Conservation (phyloP, 2,888 invertebrate species). For the Eurois occulta region DNA sequence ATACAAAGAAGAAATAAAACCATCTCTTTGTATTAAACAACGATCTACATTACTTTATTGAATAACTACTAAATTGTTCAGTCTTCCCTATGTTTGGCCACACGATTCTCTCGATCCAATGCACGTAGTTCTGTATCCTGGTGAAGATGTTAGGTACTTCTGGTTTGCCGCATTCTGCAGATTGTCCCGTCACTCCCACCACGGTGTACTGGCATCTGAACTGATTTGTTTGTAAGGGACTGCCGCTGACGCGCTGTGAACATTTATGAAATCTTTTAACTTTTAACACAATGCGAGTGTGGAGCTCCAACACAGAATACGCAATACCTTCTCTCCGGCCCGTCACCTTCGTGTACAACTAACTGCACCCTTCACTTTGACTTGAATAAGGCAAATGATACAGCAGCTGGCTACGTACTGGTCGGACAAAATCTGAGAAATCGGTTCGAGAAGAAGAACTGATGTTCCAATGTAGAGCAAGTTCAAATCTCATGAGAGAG, state of each 20-base stretch:
- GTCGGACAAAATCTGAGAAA: neutral
- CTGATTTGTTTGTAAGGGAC: conserved; percentile 63
- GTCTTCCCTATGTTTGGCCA: conserved; percentile 86
- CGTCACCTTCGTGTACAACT: no score
- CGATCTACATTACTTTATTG: conserved; percentile 17
- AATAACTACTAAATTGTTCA: conserved; percentile 26
- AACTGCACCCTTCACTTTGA: neutral
- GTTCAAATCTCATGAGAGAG: neutral
- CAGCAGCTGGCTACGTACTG: neutral
- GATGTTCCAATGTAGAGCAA: neutral
- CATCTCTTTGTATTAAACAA: neutral
- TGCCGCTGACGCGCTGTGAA: conserved; percentile 53
- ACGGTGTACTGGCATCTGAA: conserved; percentile 86
- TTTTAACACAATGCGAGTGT: neutral
- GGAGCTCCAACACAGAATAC: neutral
- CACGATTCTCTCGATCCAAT: conserved; percentile 91
- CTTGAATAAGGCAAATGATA: neutral
- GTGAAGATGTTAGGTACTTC: conserved; percentile 90
- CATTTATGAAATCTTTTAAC: neutral
- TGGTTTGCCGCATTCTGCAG: conserved; percentile 79
- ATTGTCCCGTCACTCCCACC: conserved; percentile 87
- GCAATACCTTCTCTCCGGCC: neutral
- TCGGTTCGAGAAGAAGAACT: neutral
- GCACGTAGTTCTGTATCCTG: conserved; percentile 86
- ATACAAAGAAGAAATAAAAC: no score